A percentile compares a stretch with the other conserved stretches of the same genome.
Conservation (phyloP, 2,113 vertebrate species). For the Canis aureus region DNA sequence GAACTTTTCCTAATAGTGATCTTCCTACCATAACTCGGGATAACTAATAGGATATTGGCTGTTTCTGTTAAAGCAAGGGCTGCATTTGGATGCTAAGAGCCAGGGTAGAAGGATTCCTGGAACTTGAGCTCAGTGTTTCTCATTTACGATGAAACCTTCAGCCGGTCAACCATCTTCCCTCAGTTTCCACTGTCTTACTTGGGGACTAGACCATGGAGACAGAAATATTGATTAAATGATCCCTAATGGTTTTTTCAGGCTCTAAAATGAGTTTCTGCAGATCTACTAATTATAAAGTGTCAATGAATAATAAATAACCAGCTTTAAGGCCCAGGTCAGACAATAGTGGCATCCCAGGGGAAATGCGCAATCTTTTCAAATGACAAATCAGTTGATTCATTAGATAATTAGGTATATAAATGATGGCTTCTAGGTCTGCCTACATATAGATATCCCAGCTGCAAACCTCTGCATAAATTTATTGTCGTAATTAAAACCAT, state of each 20-base stretch:
- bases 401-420: neutral
- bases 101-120: neutral
- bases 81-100: neutral
- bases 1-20: neutral
- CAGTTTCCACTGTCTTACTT: neutral
- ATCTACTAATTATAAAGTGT: slow-evolving; percentile 1
- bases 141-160: neutral
- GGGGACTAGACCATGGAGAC: neutral
- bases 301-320: neutral
- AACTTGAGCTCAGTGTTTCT: neutral
- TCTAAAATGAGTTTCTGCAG: neutral
- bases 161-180: neutral
- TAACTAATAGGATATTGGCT: neutral
- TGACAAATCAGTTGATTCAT: neutral
- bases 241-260: neutral
- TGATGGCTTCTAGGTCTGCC: neutral
- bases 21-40: neutral
- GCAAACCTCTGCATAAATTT: slow-evolving; percentile 3
- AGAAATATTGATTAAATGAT: neutral
- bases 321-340: neutral
- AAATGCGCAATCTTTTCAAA: slow-evolving; percentile 7
- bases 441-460: neutral
- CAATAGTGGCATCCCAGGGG: neutral
- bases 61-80: neutral
- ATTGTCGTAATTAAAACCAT: neutral